Evolutionary conservation across 2,797 vertebrate species (phyloP).

Genomic region (Dromococcyx pavoninus): DNA sequence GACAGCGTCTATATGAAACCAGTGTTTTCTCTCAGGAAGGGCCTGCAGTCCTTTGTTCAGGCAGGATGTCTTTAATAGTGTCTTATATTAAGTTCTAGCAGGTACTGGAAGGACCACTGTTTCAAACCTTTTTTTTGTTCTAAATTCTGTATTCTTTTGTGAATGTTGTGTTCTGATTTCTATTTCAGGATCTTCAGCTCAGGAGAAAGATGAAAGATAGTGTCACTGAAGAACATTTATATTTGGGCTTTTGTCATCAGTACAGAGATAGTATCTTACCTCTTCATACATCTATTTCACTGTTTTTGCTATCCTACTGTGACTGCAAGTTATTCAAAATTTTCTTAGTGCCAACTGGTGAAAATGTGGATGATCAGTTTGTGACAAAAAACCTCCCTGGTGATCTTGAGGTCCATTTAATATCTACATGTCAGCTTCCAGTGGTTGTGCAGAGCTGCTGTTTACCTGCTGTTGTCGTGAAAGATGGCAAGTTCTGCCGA

Average conservation of each 20-base stretch:
- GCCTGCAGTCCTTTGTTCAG: background rate
- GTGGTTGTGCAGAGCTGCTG: constrained; percentile 84
- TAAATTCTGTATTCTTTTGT: background rate
- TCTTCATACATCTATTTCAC: constrained; percentile 87
- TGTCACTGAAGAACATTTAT: constrained; percentile 79
- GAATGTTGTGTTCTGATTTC: constrained; percentile 25
- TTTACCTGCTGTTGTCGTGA: constrained; percentile 85
- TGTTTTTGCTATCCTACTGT: constrained; percentile 93
- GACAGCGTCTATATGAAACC: background rate
- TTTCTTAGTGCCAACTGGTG: constrained; percentile 71
- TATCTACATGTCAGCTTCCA: constrained; percentile 79
- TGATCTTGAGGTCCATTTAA: constrained; percentile 59
- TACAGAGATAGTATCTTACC: constrained; percentile 78
- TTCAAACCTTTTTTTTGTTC: background rate
- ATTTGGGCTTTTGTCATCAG: constrained; percentile 79
- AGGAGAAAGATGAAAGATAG: constrained; percentile 81
- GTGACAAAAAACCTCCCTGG: constrained; percentile 60
- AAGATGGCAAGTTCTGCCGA: constrained; percentile 84
- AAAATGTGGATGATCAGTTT: constrained; percentile 28
- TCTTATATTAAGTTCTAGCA: background rate
- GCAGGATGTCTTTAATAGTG: background rate
- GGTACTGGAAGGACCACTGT: background rate
- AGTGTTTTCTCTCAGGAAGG: background rate
- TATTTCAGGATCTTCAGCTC: constrained; percentile 62
- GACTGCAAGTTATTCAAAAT: constrained; percentile 85